These are phyloP conservation scores for Oryctes rhinoceros DNA, from an alignment of 1,140 invertebrate genomes.

Conservation along the genomic window DNA sequence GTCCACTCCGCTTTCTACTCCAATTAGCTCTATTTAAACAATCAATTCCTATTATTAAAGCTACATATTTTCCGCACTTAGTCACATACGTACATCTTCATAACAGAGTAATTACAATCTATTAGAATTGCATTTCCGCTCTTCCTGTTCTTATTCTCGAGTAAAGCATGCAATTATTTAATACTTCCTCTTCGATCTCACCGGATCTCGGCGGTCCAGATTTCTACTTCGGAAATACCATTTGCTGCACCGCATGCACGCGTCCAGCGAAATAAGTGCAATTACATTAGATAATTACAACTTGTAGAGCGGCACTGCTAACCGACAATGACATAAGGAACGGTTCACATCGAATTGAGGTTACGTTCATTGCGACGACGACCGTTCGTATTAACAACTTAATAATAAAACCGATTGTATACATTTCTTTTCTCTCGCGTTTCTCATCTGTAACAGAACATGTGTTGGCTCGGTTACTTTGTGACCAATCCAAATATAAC, in stretches of 20 bases:
- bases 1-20: no score
- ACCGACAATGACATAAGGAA: slow-evolving; percentile 13
- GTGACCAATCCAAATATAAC: not conserved
- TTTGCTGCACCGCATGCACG: not conserved
- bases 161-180: not conserved
- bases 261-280: not conserved
- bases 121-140: not conserved
- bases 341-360: not conserved
- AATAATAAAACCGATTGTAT: not conserved
- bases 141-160: slow-evolving; percentile 9
- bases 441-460: not conserved
- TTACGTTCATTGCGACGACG: not conserved
- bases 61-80: no score
- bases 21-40: no score
- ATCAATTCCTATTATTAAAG: no score
- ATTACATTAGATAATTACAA: not conserved
- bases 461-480: not conserved
- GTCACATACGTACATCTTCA: no score
- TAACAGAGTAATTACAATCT: no score
- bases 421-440: not conserved
- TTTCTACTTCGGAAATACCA: not conserved
- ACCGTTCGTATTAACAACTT: slow-evolving; percentile 14
- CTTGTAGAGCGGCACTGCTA: not conserved
- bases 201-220: not conserved
- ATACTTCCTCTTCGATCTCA: not conserved